phyloP scores from a whole-genome alignment of 2,888 invertebrate genomes.

The Phengaris arion region DNA sequence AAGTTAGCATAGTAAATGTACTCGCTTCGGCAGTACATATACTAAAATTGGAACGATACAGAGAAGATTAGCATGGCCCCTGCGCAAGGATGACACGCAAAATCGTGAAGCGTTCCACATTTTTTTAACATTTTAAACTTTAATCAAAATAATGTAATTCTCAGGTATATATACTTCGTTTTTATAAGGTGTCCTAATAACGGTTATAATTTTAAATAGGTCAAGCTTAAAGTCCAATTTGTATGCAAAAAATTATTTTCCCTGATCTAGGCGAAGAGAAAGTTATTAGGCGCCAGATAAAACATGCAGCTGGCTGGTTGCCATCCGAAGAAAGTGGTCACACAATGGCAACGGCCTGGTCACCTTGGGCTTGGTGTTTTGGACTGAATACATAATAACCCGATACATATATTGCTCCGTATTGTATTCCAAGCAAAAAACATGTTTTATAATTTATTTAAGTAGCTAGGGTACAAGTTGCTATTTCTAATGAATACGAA shows the following conservation, averaged over 20 bases:
- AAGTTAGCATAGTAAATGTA: slow-evolving; percentile 39
- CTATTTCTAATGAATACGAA: not conserved
- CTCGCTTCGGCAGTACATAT: slow-evolving; percentile 66
- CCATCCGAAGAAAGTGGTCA: slow-evolving; percentile 26
- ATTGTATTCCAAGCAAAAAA: slow-evolving; percentile 13
- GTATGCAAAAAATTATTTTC: not conserved
- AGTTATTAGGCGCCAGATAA: slow-evolving; percentile 12
- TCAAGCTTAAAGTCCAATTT: not conserved
- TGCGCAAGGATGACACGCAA: slow-evolving; percentile 68
- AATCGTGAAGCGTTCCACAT: slow-evolving; percentile 67
- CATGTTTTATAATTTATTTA: not conserved
- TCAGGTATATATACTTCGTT: not conserved
- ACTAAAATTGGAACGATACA: slow-evolving; percentile 66
- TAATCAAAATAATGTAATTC: not conserved
- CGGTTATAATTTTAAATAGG: no score
- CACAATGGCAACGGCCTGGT: slow-evolving; percentile 18
- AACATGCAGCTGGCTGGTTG: slow-evolving; percentile 10
- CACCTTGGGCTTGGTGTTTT: slow-evolving; percentile 9
- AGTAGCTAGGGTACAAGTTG: not conserved
- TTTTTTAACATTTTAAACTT: slow-evolving; percentile 40
- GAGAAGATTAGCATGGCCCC: slow-evolving; percentile 68
- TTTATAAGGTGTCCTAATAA: no score
- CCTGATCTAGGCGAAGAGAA: slow-evolving; percentile 10
- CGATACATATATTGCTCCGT: not conserved
- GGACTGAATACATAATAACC: slow-evolving; percentile 27